Base-by-base conservation (phyloP, 2,113 vertebrate species). In the Lophura nycthemera region DNA sequence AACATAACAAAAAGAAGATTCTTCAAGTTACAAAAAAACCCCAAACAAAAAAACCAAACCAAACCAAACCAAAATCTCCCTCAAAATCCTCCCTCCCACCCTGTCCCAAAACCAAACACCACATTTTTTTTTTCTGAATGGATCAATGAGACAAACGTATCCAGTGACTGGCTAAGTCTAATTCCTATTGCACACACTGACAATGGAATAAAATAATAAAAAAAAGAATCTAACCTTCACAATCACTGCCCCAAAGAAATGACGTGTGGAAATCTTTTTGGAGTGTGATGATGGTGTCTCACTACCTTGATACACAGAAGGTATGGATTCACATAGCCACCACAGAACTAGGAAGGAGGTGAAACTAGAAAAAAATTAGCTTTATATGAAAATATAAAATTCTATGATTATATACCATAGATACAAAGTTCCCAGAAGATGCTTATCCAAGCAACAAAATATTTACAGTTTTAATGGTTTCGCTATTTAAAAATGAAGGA, bases 341-440 rank as follows among this genome's bases (percentile, higher is more conserved):
- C 97, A 98, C 97, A 73, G 93, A 96, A 98, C 97, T 98, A 97
- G 97, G 97, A 98, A 93, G 90, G 93, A 98, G 96, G 98, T 98
- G 98, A 98, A 97, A 98, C 96, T 98, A 98, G 98, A 98, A 98
- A 98, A 98, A 98, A 98, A 98, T 97, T 98, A 98, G 98, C 96
- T 98, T 98, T 98, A 98, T 99, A 99, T 98, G 97, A 98, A 98
- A 98, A 98, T 98, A 98, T 98, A 99, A 98, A 98, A 98, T 98
- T 98, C 98, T 98, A 98, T 98, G 98, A 98, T 98, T 98, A 98
- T 98, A 98, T 98, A 99, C 97, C 98, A 98, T 98, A 98, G 98
- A 98, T 98, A 98, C 98, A 98, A 98, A 98, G 98, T 98, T 98
- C 97, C 97, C 98, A 98, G 98, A 98, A 98, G 98, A 98, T 98